Percentiles rank a stretch among this genome's conserved stretches.
Evolutionary conservation across 2,113 vertebrate genomes (phyloP).

Genomic region (Cercocebus atys): DNA sequence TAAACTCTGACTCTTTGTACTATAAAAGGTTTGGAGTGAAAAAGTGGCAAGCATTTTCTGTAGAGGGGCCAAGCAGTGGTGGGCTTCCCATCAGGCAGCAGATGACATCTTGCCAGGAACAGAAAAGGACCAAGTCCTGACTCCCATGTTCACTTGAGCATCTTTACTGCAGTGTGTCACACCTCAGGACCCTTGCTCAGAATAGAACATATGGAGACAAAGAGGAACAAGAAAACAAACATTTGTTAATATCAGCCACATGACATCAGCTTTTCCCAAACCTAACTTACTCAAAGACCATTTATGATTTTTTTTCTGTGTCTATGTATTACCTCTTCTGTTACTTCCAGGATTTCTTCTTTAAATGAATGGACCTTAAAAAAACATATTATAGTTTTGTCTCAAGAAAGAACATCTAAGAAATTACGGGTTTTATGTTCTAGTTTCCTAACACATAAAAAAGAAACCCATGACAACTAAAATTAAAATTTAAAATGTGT

Average conservation of each 20-base stretch:
- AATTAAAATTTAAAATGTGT: background rate
- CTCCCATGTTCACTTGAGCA: background rate
- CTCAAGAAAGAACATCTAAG: background rate
- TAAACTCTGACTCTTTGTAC: background rate
- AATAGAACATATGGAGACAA: background rate
- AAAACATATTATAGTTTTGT: background rate
- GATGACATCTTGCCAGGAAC: background rate
- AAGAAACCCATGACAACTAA: background rate
- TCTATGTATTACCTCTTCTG: background rate
- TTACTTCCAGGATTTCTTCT: background rate
- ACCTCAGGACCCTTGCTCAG: background rate
- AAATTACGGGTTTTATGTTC: background rate
- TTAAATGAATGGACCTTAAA: background rate
- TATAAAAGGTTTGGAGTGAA: background rate
- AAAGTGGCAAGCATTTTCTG: background rate
- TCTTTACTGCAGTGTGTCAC: rapidly evolving
- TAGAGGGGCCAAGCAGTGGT: too few relatives aligned
- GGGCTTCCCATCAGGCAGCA: too few relatives aligned
- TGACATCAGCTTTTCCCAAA: background rate
- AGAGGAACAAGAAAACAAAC: background rate
- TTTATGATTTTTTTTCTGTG: background rate
- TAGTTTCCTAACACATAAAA: background rate
- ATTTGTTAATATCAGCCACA: background rate
- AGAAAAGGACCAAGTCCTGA: background rate
- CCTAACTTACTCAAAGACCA: background rate